phyloP scores from a whole-genome alignment of 2,797 vertebrate genomes.

The Parauchenoglanis ngamensis region DNA sequence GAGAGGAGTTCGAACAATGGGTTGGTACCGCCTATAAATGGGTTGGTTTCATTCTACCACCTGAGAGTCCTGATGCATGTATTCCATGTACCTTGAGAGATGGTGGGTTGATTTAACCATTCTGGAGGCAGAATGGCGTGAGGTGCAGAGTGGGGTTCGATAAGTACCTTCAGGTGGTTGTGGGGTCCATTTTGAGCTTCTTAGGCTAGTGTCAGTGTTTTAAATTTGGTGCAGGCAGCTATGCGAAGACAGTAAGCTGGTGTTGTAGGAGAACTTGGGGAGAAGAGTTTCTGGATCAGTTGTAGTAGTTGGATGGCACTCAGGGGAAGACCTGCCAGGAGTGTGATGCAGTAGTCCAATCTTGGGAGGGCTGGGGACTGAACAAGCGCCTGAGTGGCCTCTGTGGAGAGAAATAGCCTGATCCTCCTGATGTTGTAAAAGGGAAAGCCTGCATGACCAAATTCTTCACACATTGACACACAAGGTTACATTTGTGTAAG shows the following conservation, averaged over 20 bases:
- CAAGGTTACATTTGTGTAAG: neutral
- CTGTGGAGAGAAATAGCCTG: neutral
- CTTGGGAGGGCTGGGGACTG: neutral
- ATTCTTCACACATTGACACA: neutral
- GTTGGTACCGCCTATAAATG: too few species aligned
- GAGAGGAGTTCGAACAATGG: neutral
- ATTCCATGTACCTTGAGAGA: neutral
- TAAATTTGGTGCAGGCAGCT: neutral
- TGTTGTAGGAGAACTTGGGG: neutral
- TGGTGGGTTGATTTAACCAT: neutral
- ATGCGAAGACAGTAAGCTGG: neutral
- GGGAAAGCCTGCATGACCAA: too few species aligned
- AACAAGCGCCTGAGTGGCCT: neutral
- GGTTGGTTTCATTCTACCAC: neutral
- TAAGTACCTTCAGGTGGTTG: neutral
- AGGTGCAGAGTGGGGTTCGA: neutral
- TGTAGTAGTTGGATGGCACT: neutral
- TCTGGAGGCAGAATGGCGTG: neutral
- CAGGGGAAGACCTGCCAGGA: neutral
- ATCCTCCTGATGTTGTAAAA: neutral
- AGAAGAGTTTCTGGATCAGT: neutral
- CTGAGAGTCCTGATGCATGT: neutral
- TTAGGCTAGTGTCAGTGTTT: too few species aligned
- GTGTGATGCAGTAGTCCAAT: neutral
- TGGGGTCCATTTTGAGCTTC: neutral